Percentiles rank a stretch among this genome's conserved stretches.
These are phyloP conservation scores for Ellobium chinense DNA, from an alignment of 2,888 invertebrate genomes.

Conservation along the genomic window DNA sequence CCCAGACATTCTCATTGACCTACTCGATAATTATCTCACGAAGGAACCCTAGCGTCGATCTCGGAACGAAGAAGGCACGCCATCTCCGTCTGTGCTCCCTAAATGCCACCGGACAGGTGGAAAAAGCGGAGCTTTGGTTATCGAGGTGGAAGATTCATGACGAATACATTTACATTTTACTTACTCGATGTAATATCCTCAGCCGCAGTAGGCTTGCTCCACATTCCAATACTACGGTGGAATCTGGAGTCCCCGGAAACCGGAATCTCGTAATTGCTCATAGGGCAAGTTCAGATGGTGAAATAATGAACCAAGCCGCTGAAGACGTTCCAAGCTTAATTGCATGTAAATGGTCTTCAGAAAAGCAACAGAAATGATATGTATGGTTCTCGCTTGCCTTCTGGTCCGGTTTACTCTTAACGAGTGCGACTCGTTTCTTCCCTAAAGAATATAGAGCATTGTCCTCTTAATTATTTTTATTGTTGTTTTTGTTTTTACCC, in stretches of 20 bases:
- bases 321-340: background rate
- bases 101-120: conserved; percentile 36
- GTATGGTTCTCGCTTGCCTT: no score
- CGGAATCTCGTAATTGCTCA: background rate
- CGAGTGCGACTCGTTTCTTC: no score
- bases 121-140: background rate
- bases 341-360: background rate
- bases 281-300: background rate
- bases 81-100: conserved; percentile 3
- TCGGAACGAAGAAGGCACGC: background rate
- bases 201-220: background rate
- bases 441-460: no score
- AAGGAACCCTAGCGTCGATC: background rate
- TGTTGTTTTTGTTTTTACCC: no score
- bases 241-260: background rate
- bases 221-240: background rate
- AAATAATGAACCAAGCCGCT: background rate
- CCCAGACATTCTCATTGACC: background rate
- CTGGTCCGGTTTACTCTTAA: no score
- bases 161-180: conserved; percentile 10
- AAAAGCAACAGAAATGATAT: no score
- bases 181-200: background rate
- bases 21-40: background rate
- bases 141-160: background rate
- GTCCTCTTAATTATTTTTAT: no score